A percentile compares a stretch with the other conserved stretches of the same genome.
Evolutionary conservation across 2,113 vertebrate genomes (phyloP).

Genomic region (Eclectus roratus): DNA sequence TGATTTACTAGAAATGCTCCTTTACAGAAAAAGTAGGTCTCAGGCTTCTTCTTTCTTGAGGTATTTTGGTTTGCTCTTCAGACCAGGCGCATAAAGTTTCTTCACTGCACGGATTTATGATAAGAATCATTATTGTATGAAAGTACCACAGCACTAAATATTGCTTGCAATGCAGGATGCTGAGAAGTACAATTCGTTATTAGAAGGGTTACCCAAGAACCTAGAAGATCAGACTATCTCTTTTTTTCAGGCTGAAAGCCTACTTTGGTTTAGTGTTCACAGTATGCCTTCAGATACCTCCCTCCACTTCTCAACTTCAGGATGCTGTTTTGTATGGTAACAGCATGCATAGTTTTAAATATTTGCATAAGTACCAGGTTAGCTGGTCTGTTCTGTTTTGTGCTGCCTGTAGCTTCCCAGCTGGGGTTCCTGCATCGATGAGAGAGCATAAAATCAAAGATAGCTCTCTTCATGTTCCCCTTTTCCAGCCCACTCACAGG

Average conservation of each 20-base stretch:
- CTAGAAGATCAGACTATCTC: not conserved
- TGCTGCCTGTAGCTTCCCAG: not conserved
- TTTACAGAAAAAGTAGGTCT: not conserved
- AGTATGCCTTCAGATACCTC: not conserved
- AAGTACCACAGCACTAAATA: not conserved
- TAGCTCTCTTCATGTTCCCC: not conserved
- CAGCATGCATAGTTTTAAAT: not conserved
- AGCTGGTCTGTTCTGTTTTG: not conserved
- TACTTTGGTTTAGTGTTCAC: not conserved
- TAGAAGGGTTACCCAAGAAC: not conserved
- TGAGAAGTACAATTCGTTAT: not conserved
- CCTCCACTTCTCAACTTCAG: not conserved
- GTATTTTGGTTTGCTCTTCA: not conserved
- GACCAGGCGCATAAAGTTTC: not conserved
- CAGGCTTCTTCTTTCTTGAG: not conserved
- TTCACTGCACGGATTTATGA: not conserved
- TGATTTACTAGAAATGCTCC: slow-evolving; percentile 33
- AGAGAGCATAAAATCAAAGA: slow-evolving; percentile 13
- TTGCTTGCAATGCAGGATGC: not conserved
- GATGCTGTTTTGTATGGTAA: not conserved
- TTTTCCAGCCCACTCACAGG: not conserved
- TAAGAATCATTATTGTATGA: not conserved
- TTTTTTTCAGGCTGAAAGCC: not conserved
- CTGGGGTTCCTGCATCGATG: not conserved
- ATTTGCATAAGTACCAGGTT: slow-evolving; percentile 1